These are phyloP conservation scores for Gryllus bimaculatus DNA, from an alignment of 1,140 invertebrate genomes.

Conservation along the genomic window DNA sequence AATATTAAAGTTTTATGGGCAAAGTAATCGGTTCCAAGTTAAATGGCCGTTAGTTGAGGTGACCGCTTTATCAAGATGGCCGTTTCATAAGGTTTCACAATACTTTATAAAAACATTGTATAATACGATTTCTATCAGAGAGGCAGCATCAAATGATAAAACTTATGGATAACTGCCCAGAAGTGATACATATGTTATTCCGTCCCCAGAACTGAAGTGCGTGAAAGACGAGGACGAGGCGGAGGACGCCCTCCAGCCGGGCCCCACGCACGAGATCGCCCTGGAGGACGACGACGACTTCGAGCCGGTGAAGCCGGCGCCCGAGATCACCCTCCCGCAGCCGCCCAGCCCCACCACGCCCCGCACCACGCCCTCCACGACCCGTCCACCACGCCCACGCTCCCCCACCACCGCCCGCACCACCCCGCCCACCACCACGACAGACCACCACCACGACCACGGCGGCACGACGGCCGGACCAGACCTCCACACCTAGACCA, in stretches of 20 bases:
- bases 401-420: slow-evolving; percentile 20
- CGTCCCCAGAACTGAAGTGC: slow-evolving; percentile 1
- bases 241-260: background rate
- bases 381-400: slow-evolving; percentile 18
- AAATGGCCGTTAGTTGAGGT: too few species aligned
- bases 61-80: too few species aligned
- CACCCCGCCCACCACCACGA: slow-evolving; percentile 33
- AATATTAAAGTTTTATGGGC: too few species aligned
- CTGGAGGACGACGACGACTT: slow-evolving; percentile 27
- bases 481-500: background rate
- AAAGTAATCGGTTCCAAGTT: too few species aligned
- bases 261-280: background rate
- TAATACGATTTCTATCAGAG: too few species aligned
- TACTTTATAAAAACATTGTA: too few species aligned
- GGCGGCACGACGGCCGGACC: background rate
- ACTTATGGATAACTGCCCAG: too few species aligned
- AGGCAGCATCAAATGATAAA: too few species aligned
- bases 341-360: slow-evolving; percentile 30
- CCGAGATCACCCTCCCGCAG: slow-evolving; percentile 9
- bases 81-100: too few species aligned
- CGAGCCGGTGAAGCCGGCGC: slow-evolving; percentile 9
- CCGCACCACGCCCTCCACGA: slow-evolving; percentile 32
- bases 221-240: background rate
- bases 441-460: slow-evolving; percentile 20
- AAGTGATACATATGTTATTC: background rate